Evolutionary conservation across 1,140 invertebrate genomes (phyloP), one percentile per base, ranked within the genome.

Genomic region (Diabrotica undecimpunctata): DNA sequence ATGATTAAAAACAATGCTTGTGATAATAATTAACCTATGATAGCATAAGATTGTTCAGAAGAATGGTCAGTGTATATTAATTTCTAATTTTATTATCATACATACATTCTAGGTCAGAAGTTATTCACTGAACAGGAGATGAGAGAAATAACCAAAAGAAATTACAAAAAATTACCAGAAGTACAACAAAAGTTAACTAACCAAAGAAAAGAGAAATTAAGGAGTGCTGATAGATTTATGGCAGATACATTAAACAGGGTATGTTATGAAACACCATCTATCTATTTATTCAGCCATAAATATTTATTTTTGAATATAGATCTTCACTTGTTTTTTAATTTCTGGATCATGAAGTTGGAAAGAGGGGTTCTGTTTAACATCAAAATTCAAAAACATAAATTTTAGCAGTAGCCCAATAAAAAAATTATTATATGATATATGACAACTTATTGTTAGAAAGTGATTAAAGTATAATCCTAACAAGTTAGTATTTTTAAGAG

Each of bases 91-190:
- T 46, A 46, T 10, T 46, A 10, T 46, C 8, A 8, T 46, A n/a
- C 8, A 46, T 46, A 10, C n/a, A 10, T 46, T 46, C n/a, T 46
- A 46, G 41, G 41, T 46, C 8, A 67, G 39, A 74, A 70, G 14
- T 62, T 77, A 41, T 78, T 74, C 65, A 67, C 74, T 6, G 67
- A 70, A 13, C 66, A 71, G 57, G 70, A 77, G 68, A 77, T 79
- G 74, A 76, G 74, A 65, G 65, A 73, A 54, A 72, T 75, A 8
- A 79, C 74, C 7, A 72, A 68, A 41, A 68, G 70, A 64, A 72
- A 74, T 58, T 79, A 77, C 55, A 67, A 73, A 61, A 78, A 76
- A 67, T 65, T 76, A 39, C 75, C 75, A 0, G 77, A 79, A 64
- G 72, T 78, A 11, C 70, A 72, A 65, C 58, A 73, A 39, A 76